Evolutionary conservation across 2,797 vertebrate genomes (phyloP).

Genomic region (Phrynocephalus forsythii): DNA sequence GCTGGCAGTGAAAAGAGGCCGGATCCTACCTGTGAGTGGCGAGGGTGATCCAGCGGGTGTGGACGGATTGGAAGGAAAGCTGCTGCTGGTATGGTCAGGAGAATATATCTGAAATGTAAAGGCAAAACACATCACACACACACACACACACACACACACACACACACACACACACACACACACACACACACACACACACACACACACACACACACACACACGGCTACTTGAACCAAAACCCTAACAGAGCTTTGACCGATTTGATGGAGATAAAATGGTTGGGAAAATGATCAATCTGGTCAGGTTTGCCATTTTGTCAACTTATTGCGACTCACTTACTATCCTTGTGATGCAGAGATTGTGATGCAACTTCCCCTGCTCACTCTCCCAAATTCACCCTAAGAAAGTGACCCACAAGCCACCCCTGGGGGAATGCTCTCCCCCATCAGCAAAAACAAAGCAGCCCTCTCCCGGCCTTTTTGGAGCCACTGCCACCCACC

Average conservation of each 20-base stretch:
- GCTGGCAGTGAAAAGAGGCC: conserved; percentile 42
- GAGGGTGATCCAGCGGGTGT: conserved; percentile 97
- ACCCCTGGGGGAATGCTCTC: too few relatives aligned
- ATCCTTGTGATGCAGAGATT: too few relatives aligned
- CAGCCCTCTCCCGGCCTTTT: too few relatives aligned
- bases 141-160: too few relatives aligned
- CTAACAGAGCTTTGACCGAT: conserved; percentile 65
- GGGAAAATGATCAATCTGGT: background rate
- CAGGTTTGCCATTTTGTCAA: background rate
- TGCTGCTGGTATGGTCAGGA: conserved; percentile 99
- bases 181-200: background rate
- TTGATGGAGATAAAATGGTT: conserved; percentile 64
- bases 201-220: conserved; percentile 27
- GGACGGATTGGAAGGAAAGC: conserved; percentile 98
- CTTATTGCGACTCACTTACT: background rate
- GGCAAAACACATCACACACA: background rate
- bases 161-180: too few relatives aligned
- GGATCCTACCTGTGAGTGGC: conserved; percentile 89
- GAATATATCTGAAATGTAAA: conserved; percentile 93
- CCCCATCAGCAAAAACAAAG: too few relatives aligned
- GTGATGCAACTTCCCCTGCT: too few relatives aligned
- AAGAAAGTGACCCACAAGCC: background rate
- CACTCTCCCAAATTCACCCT: background rate
- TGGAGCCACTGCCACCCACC: too few relatives aligned
- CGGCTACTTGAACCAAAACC: conserved; percentile 69